phyloP scores from a whole-genome alignment of 2,113 vertebrate species.

The Nerophis ophidion region DNA sequence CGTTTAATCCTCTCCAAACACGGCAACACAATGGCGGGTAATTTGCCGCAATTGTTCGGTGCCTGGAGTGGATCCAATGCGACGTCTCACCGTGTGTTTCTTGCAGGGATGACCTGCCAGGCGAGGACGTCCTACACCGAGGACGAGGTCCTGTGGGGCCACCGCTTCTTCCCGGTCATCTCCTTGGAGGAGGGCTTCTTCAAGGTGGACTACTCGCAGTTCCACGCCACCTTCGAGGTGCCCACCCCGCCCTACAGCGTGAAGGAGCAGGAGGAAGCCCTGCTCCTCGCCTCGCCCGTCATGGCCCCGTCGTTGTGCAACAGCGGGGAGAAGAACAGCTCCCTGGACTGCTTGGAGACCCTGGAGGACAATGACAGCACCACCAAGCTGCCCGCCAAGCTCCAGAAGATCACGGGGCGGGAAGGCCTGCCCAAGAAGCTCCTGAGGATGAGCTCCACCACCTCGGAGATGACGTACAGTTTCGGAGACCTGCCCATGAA shows the following conservation, averaged over 20 bases:
- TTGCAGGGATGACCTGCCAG: slow-evolving; percentile 96
- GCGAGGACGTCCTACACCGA: slow-evolving; percentile 97
- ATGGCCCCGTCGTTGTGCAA: slow-evolving; percentile 92
- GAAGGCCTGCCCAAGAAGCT: slow-evolving; percentile 95
- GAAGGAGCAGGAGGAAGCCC: slow-evolving; percentile 95
- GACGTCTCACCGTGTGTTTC: slow-evolving; percentile 1
- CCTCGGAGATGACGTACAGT: slow-evolving; percentile 97
- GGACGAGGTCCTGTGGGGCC: slow-evolving; percentile 98
- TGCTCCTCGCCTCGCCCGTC: slow-evolving; percentile 94
- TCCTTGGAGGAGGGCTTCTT: slow-evolving; percentile 98
- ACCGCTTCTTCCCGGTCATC: slow-evolving; percentile 96
- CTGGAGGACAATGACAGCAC: slow-evolving; percentile 82
- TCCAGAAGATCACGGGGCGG: slow-evolving; percentile 96
- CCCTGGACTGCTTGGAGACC: slow-evolving; percentile 89
- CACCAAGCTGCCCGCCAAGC: slow-evolving; percentile 88
- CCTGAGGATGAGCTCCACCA: slow-evolving; percentile 95
- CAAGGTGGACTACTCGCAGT: slow-evolving; percentile 99
- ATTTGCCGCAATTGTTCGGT: background rate
- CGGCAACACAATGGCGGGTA: background rate
- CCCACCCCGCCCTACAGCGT: slow-evolving; percentile 92
- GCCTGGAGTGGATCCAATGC: background rate
- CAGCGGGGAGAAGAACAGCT: slow-evolving; percentile 90
- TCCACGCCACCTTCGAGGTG: slow-evolving; percentile 97
- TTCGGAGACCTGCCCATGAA: slow-evolving; percentile 96
- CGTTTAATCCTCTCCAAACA: slow-evolving; percentile 19